Conservation (phyloP, 2,888 invertebrate species). For the Cryptocephalus moraei region DNA sequence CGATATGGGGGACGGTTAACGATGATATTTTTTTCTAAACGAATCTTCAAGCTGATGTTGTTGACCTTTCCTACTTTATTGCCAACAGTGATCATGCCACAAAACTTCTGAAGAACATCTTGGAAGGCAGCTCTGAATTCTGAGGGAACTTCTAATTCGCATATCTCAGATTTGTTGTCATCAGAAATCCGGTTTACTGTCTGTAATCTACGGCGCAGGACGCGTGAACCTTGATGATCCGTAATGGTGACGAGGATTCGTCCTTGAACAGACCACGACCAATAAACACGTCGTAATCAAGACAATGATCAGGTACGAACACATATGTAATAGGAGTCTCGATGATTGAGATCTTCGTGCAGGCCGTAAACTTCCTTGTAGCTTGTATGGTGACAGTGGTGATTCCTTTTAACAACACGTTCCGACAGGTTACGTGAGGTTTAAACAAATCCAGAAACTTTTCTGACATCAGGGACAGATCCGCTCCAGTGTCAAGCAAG, state of each 20-base stretch:
- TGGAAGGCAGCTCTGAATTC: too few species aligned
- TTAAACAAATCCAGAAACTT: background rate
- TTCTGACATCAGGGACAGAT: background rate
- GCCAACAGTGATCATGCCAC: too few species aligned
- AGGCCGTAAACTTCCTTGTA: background rate
- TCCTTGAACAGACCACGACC: too few species aligned
- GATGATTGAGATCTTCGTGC: background rate
- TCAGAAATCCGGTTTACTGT: too few species aligned
- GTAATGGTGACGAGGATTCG: too few species aligned
- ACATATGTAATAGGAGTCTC: background rate
- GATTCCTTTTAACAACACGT: background rate
- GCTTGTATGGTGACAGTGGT: background rate
- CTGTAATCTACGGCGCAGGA: too few species aligned
- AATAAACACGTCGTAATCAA: too few species aligned
- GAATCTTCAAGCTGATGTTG: slow-evolving; percentile 7
- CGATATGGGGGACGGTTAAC: slow-evolving; percentile 17
- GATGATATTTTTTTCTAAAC: slow-evolving; percentile 5
- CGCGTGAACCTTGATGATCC: too few species aligned
- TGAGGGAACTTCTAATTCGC: too few species aligned
- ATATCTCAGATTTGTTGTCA: too few species aligned
- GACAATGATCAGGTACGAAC: too few species aligned
- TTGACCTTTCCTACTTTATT: slow-evolving; percentile 4
- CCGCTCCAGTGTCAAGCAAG: background rate
- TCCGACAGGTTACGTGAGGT: background rate
- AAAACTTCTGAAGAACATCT: too few species aligned